phyloP scores from a whole-genome alignment of 2,797 vertebrate species.

The Lates japonicus region DNA sequence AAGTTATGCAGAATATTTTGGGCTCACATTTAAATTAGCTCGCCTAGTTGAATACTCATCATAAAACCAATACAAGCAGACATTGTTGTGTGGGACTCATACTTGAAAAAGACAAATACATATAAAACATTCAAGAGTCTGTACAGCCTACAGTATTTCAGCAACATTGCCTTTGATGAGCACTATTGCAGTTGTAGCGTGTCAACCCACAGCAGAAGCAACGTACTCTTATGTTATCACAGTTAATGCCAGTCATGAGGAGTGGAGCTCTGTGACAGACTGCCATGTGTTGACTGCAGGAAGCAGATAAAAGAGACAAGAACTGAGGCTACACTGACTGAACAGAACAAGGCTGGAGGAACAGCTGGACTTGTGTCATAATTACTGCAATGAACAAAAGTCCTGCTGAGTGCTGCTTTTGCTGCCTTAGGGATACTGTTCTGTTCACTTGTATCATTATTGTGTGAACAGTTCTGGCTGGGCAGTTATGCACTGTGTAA shows the following conservation, averaged over 20 bases:
- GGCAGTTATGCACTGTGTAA: not conserved
- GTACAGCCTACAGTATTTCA: not conserved
- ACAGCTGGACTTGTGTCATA: constrained; percentile 56
- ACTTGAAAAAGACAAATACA: not conserved
- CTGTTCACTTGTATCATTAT: not conserved
- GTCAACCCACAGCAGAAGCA: constrained; percentile 2
- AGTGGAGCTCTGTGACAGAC: constrained; percentile 30
- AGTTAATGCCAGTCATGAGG: constrained; percentile 42
- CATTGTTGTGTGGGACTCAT: not conserved
- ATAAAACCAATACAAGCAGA: not conserved
- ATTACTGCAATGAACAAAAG: constrained; percentile 37
- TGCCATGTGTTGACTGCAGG: constrained; percentile 29
- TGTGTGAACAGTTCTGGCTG: not conserved
- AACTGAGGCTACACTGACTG: constrained; percentile 20
- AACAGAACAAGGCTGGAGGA: constrained; percentile 27
- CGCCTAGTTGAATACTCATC: not conserved
- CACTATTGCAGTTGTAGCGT: not conserved
- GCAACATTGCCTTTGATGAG: not conserved
- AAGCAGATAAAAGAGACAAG: constrained; percentile 33
- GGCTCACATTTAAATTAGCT: not conserved
- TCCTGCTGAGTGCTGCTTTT: constrained; percentile 36
- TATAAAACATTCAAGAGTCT: not conserved
- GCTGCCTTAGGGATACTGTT: constrained; percentile 1
- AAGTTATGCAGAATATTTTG: constrained; percentile 14
- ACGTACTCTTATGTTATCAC: constrained; percentile 41